Evolutionary conservation across 2,888 invertebrate species (phyloP).

Genomic region (Priocnemis perturbator): DNA sequence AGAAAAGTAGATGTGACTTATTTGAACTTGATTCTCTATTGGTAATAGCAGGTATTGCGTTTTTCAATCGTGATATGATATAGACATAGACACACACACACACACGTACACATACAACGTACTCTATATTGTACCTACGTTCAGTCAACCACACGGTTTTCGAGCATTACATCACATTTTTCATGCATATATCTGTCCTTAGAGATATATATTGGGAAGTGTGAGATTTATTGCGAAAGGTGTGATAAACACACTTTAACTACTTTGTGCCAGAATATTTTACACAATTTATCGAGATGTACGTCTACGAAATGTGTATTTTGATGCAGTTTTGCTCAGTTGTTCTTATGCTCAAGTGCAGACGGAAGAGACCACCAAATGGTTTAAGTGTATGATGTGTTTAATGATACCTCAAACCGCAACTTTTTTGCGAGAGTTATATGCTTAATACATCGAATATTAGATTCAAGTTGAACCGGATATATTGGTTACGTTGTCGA

Average conservation of each 20-base stretch:
- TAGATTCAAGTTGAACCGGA: slow-evolving; percentile 19
- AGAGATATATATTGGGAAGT: slow-evolving; percentile 4
- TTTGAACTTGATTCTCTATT: not conserved
- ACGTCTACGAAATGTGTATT: slow-evolving; percentile 49
- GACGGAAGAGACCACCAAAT: slow-evolving; percentile 21
- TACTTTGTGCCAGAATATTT: not conserved
- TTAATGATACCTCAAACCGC: slow-evolving; percentile 35
- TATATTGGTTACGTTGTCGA: slow-evolving; percentile 28
- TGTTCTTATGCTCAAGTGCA: slow-evolving; percentile 60
- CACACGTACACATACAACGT: not conserved
- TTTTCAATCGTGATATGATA: not conserved
- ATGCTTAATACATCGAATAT: slow-evolving; percentile 42
- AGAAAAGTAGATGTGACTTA: not conserved
- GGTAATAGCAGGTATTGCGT: no score
- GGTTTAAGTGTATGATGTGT: slow-evolving; percentile 36
- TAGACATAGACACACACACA: not conserved
- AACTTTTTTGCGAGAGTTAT: slow-evolving; percentile 24
- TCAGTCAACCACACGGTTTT: not conserved
- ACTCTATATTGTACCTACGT: not conserved
- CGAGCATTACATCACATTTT: not conserved
- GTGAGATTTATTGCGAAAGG: not conserved
- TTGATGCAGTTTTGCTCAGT: slow-evolving; percentile 65
- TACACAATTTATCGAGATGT: slow-evolving; percentile 11
- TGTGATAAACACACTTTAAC: not conserved
- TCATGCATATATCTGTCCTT: slow-evolving; percentile 3